Evolutionary conservation across 1,140 invertebrate species (phyloP).

Genomic region (Adelges cooleyi): DNA sequence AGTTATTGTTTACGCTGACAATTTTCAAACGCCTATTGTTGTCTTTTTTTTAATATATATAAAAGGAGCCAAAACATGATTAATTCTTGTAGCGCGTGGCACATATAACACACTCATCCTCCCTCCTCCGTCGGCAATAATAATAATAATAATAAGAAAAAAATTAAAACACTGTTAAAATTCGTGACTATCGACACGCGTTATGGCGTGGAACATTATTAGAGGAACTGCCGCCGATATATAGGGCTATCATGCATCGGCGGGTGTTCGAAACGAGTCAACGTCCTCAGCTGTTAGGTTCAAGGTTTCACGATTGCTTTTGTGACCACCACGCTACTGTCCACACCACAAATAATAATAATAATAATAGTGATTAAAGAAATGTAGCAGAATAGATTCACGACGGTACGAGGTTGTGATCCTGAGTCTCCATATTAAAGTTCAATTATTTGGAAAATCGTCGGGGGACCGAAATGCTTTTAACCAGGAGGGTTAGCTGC

Average conservation of each 20-base stretch:
- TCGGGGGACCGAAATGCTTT: too few species aligned
- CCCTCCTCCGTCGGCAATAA: background rate
- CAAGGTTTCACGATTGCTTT: slow-evolving; percentile 23
- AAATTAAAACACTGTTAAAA: background rate
- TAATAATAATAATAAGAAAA: background rate
- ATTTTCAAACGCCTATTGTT: slow-evolving; percentile 20
- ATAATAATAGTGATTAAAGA: background rate
- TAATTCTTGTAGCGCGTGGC: background rate
- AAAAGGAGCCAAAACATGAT: slow-evolving; percentile 10
- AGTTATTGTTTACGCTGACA: slow-evolving; percentile 23
- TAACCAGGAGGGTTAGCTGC: too few species aligned
- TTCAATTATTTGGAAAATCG: too few species aligned
- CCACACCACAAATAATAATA: slow-evolving; percentile 1
- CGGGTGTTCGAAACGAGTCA: slow-evolving; percentile 22
- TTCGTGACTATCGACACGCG: slow-evolving; percentile 1
- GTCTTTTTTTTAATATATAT: background rate
- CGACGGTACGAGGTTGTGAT: too few species aligned
- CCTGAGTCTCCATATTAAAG: too few species aligned
- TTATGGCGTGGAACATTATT: background rate
- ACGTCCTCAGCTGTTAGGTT: slow-evolving; percentile 6
- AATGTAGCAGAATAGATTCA: too few species aligned
- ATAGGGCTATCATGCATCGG: slow-evolving; percentile 14
- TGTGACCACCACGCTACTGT: background rate
- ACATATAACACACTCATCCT: slow-evolving; percentile 6
- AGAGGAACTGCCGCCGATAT: background rate